phyloP scores from a whole-genome alignment of 2,888 invertebrate species.

The Creontiades dilutus region DNA sequence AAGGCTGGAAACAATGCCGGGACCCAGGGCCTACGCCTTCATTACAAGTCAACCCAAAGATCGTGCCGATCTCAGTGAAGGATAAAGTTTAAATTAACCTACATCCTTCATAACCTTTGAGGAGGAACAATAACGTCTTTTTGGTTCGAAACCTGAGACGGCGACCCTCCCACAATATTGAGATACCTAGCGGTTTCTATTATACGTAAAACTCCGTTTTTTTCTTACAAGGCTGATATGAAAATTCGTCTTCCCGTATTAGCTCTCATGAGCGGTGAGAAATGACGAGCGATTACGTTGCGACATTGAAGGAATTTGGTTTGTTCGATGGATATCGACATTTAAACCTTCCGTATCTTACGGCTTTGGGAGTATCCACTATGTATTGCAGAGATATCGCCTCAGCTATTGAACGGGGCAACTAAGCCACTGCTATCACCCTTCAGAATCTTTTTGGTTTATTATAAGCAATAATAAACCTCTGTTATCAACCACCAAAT shows the following conservation, averaged over 20 bases:
- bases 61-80: constrained; percentile 52
- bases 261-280: background rate
- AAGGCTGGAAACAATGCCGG: constrained; percentile 24
- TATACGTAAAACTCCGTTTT: background rate
- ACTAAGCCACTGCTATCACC: too few species aligned
- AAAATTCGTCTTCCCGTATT: constrained; percentile 1
- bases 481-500: too few species aligned
- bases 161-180: constrained; percentile 33
- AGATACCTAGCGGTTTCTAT: constrained; percentile 3
- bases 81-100: constrained; percentile 65
- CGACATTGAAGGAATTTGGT: background rate
- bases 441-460: too few species aligned
- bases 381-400: too few species aligned
- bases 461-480: too few species aligned
- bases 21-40: constrained; percentile 58
- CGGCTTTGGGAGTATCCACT: too few species aligned
- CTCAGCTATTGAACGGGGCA: too few species aligned
- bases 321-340: too few species aligned
- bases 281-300: background rate
- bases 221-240: constrained; percentile 23
- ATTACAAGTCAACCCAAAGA: constrained; percentile 51
- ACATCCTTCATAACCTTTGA: constrained; percentile 57
- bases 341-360: too few species aligned
- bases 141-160: constrained; percentile 5
- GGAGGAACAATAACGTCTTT: constrained; percentile 63